Evolutionary conservation across 2,797 vertebrate species (phyloP).

Genomic region (Lemur catta): DNA sequence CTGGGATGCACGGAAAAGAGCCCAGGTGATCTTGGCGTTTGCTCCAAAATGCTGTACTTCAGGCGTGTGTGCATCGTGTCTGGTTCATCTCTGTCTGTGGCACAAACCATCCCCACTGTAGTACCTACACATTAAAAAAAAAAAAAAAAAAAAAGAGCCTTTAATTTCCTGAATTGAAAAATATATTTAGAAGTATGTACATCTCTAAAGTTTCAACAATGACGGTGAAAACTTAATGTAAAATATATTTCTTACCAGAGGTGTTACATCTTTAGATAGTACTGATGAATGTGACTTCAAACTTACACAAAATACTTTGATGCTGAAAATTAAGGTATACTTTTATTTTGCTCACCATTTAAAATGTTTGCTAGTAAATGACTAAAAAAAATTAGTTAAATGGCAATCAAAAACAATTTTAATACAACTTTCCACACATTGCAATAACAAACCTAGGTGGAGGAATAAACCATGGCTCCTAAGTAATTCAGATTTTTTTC

Average conservation of each 20-base stretch:
- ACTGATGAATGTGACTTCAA: not conserved
- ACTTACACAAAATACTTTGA: not conserved
- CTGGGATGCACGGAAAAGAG: slow-evolving; percentile 85
- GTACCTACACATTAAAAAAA: slow-evolving; percentile 80
- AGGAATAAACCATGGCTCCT: not conserved
- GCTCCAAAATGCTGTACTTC: slow-evolving; percentile 85
- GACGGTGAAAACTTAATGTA: not conserved
- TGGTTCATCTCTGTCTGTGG: slow-evolving; percentile 88
- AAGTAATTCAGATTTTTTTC: not conserved
- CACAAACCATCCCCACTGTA: slow-evolving; percentile 85
- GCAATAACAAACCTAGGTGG: not conserved
- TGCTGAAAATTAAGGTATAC: not conserved
- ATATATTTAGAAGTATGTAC: not conserved
- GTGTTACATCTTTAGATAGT: not conserved
- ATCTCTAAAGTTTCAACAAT: not conserved
- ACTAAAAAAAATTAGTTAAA: not conserved
- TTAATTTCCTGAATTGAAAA: not conserved
- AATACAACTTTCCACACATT: not conserved
- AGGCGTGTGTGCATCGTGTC: slow-evolving; percentile 83
- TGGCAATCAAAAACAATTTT: not conserved
- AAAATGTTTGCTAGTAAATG: not conserved
- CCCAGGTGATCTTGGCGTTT: slow-evolving; percentile 66
- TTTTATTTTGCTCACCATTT: not conserved
- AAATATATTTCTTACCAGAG: not conserved
- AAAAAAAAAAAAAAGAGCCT: not conserved